Evolutionary conservation across 2,113 vertebrate genomes (phyloP).

Genomic region (Centrocercus urophasianus): DNA sequence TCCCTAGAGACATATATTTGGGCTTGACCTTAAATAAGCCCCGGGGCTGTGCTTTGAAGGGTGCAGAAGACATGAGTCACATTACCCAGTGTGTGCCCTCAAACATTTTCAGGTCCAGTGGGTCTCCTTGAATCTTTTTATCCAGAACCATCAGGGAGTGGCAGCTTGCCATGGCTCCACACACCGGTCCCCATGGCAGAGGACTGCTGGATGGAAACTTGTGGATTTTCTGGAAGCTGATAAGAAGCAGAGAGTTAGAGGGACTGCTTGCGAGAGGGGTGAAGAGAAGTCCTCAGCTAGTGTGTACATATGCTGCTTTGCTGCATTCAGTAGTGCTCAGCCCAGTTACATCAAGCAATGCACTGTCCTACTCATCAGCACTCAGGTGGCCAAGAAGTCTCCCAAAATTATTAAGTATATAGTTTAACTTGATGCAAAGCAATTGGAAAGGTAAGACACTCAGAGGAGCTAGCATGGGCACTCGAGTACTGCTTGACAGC

Average conservation of each 20-base stretch:
- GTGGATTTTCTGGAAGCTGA: conserved; percentile 71
- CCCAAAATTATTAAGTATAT: rapidly evolving
- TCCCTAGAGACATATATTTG: not conserved
- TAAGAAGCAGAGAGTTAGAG: not conserved
- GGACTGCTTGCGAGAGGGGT: not conserved
- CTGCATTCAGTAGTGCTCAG: not conserved
- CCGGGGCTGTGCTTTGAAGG: not conserved
- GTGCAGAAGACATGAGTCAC: not conserved
- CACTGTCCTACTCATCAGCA: rapidly evolving
- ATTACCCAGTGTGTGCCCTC: conserved; percentile 78
- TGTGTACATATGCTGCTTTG: not conserved
- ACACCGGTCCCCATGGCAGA: conserved; percentile 60
- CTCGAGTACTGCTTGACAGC: not conserved
- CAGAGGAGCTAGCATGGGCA: not conserved
- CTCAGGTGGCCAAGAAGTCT: not conserved
- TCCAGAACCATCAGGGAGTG: conserved; percentile 70
- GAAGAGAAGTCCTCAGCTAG: not conserved
- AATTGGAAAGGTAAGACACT: not conserved
- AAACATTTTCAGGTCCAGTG: conserved; percentile 74
- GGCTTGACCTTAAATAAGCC: not conserved
- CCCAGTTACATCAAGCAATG: not conserved
- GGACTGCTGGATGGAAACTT: conserved; percentile 37
- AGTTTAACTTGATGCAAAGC: not conserved
- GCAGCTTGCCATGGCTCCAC: conserved; percentile 69
- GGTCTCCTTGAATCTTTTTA: conserved; percentile 72